Base-by-base conservation (phyloP, 1,140 invertebrate species). In the Stegodyphus dumicola region DNA sequence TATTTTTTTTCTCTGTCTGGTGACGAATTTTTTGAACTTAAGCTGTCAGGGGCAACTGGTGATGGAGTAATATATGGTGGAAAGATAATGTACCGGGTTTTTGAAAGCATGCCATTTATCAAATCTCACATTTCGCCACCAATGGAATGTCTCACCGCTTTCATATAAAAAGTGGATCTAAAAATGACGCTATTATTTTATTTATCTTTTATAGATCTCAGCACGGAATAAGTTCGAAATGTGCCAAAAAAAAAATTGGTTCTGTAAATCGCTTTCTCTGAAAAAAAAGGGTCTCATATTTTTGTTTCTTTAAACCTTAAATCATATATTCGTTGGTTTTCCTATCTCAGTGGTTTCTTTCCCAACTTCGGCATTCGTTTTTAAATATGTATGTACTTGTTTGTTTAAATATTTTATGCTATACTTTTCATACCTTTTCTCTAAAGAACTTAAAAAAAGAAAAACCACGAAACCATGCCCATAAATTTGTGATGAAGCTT, bases 71-170 rank as follows among this genome's bases (percentile, higher is more conserved):
- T 79, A 70, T 79, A 79, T 79, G 77, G 77, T 52, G 11, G 49
- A 69, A 70, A 79, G 77, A 79, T 79, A 79, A 79, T 79, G 77
- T 79, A 79, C 66, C 70, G 52, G 77, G 66, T 56, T 71, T 79
- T 79, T 79, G 77, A 79, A 79, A 79, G 77, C 18, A 51, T 79
- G 66, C 77, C 77, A 79, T 79, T 79, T 79, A 79, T 79, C 77
- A 79, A 79, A 71, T 79, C 69, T 79, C 77, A 79, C 77, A 79
- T 79, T 79, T 71, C 77, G 70, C 51, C 77, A 79, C 70, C 77
- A 70, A 79, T 70, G 77, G 56, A 79, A 79, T 79, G 77, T 70
- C 65, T 70, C 77, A 70, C 33, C 53, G 52, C 66, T 69, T 70
- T 70, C 51, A 54, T 70, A 79, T 79, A 60, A 48, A 70, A 69